A percentile compares a stretch with the other conserved stretches of the same genome.
These are phyloP conservation scores for Melipona bicolor DNA, from an alignment of 2,888 invertebrate species.

Conservation along the genomic window DNA sequence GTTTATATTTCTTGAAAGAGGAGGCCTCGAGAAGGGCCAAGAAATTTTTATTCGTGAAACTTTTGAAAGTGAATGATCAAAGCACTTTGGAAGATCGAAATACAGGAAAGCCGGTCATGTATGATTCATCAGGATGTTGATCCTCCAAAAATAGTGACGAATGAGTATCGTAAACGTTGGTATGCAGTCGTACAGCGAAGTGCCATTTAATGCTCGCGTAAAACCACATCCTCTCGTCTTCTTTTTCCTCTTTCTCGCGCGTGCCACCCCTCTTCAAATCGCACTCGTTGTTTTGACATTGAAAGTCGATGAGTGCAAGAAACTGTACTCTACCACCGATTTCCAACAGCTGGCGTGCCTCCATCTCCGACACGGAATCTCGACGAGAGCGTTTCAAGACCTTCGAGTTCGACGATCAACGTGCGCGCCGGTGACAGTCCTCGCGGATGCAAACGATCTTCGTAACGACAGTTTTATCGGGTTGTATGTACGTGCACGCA, in stretches of 20 bases:
- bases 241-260: neutral
- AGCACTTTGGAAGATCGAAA: conserved; percentile 39
- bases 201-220: conserved; percentile 45
- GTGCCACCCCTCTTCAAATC: conserved; percentile 17
- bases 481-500: neutral
- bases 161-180: conserved; percentile 45
- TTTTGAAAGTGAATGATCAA: conserved; percentile 5
- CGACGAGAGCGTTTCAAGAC: neutral
- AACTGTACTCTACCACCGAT: conserved; percentile 25
- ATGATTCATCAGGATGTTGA: conserved; percentile 54
- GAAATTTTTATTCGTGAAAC: conserved; percentile 19
- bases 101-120: conserved; percentile 43
- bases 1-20: neutral
- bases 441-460: neutral
- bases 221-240: conserved; percentile 23
- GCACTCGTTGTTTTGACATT: conserved; percentile 38
- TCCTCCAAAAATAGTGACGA: conserved; percentile 52
- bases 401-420: neutral
- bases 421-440: neutral
- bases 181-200: conserved; percentile 37
- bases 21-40: neutral
- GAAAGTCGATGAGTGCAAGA: conserved; percentile 32
- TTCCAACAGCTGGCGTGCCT: conserved; percentile 27
- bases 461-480: neutral
- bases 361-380: conserved; percentile 23